Evolutionary conservation across 2,113 vertebrate species (phyloP), one percentile per base, ranked within the genome.

Genomic region (Oryzias woworae): DNA sequence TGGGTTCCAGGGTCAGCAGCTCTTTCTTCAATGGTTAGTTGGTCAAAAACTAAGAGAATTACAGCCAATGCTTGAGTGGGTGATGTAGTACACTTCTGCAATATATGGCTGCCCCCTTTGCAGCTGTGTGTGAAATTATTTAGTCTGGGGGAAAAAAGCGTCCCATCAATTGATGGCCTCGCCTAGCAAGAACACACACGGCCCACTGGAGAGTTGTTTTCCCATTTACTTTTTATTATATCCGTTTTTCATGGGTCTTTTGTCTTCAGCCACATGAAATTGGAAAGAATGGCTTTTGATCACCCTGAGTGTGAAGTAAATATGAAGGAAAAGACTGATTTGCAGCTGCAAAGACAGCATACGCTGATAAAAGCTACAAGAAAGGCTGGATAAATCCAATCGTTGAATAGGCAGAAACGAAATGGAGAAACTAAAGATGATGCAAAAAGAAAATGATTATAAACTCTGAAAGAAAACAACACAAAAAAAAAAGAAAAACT

Each of bases 281-380:
- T 76, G 74, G 69, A 77, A 57, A 36, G 57, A 78, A 62, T 75
- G 50, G 75, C 74, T 77, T 87, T 80, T 69, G 75, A 80, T 84
- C 75, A 59, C 63, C 66, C 48, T 23, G 6, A 46, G 57, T 66
- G 74, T 69, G 59, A 78, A 77, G 78, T 75, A 66, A 73, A 80
- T 70, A 68, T 60, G 49, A 48, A 62, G 55, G 6, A 63, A 69
- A 76, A 55, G 6, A 14, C 44, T 43, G 42, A 44, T 57, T 50
- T 48, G 44, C 18, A 22, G 67, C 47, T 42, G 55, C 46, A 71
- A 67, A 47, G 17, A 66, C 43, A 56, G 41, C 4, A 55, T 41
- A 28, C 24, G 22, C 2, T 20, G 52, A 59, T 52, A 2, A 44
- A 58, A 71, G 26, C 45, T 48, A 26, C 22, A 14, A 55, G 53